These are phyloP conservation scores for Isichthys henryi DNA, from an alignment of 2,113 vertebrate genomes.

Conservation along the genomic window DNA sequence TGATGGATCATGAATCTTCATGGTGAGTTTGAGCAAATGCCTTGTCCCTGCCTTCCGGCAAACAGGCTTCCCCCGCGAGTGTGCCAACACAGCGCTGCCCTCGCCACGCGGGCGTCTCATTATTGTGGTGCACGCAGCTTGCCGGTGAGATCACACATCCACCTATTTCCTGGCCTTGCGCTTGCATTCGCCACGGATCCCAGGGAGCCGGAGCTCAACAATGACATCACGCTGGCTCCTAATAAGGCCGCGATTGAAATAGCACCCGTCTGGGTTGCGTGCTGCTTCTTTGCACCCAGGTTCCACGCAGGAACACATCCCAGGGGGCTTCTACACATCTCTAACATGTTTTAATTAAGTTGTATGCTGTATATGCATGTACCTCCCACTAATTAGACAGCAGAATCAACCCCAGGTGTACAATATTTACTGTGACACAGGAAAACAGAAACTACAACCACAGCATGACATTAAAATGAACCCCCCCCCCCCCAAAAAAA, in stretches of 20 bases:
- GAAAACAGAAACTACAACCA: not conserved
- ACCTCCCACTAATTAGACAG: not conserved
- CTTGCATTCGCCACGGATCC: conserved; percentile 12
- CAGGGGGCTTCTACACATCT: not conserved
- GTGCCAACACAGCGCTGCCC: conserved; percentile 6
- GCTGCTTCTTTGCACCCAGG: not conserved
- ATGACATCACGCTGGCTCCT: conserved; percentile 20
- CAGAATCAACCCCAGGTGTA: not conserved
- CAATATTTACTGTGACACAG: not conserved
- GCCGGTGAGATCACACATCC: conserved; percentile 21
- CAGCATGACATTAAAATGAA: not conserved
- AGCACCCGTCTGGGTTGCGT: not conserved
- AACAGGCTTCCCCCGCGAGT: conserved; percentile 8
- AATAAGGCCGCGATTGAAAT: conserved; percentile 9
- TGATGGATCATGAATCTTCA: not conserved
- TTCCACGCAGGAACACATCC: not conserved
- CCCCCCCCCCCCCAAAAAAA: not conserved
- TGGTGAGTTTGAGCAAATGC: conserved; percentile 8
- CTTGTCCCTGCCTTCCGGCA: conserved; percentile 3
- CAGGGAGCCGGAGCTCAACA: not conserved
- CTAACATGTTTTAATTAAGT: conserved; percentile 7
- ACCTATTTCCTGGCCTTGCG: conserved; percentile 5
- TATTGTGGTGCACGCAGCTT: conserved; percentile 24
- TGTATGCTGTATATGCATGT: not conserved
- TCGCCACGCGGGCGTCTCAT: conserved; percentile 26